Evolutionary conservation across 2,888 invertebrate species (phyloP).

Genomic region (Napeogenes inachia): DNA sequence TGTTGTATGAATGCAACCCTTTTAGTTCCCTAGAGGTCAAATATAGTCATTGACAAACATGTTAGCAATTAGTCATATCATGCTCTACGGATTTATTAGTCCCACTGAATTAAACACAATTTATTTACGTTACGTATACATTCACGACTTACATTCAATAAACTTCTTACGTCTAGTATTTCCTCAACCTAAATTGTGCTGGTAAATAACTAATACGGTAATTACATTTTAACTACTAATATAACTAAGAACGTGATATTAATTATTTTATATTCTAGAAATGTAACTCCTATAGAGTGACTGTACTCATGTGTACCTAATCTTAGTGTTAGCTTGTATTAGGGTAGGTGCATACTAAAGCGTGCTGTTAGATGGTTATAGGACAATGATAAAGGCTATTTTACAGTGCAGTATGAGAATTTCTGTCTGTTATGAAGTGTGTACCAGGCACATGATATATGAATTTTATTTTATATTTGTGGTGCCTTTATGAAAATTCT

Average conservation of each 20-base stretch:
- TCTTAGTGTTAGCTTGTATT: conserved; percentile 9
- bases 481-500: conserved; percentile 1
- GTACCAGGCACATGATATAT: not conserved
- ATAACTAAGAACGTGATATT: not conserved
- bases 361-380: conserved; percentile 14
- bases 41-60: not conserved
- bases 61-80: not conserved
- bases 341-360: conserved; percentile 14
- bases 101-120: not conserved
- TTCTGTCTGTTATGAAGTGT: conserved; percentile 22
- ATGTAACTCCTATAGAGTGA: not conserved
- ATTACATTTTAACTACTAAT: not conserved
- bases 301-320: not conserved
- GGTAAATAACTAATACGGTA: not conserved
- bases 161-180: not conserved
- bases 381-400: conserved; percentile 23
- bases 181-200: not conserved
- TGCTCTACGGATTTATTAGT: not conserved
- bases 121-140: not conserved
- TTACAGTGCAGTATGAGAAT: conserved; percentile 27
- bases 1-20: conserved; percentile 1
- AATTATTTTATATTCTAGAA: not conserved
- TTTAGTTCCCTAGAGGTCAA: not conserved
- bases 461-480: not conserved
- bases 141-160: not conserved